These are phyloP conservation scores for Onychostoma macrolepis DNA, from an alignment of 2,113 vertebrate genomes.

Conservation along the genomic window DNA sequence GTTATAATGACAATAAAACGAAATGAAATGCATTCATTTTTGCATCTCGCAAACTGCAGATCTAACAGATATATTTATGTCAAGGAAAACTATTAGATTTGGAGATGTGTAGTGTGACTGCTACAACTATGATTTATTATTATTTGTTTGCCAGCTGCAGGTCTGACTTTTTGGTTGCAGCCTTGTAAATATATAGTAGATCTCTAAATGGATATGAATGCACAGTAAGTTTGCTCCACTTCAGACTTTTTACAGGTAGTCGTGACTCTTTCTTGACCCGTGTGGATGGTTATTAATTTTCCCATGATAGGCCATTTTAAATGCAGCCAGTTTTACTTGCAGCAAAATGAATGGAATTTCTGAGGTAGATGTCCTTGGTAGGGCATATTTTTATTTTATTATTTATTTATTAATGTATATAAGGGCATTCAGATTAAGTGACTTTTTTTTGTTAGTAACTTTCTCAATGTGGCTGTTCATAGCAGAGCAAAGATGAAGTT, in stretches of 20 bases:
- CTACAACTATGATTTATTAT: neutral
- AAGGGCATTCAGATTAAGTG: neutral
- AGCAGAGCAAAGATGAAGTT: neutral
- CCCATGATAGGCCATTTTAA: neutral
- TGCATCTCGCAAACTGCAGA: neutral
- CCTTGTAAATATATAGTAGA: neutral
- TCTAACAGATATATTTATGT: neutral
- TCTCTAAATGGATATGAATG: neutral
- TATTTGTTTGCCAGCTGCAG: neutral
- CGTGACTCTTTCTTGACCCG: constrained; percentile 19
- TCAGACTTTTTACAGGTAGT: neutral
- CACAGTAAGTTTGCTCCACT: neutral
- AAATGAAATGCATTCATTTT: neutral
- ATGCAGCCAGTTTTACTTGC: neutral
- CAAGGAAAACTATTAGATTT: neutral
- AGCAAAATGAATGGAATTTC: neutral
- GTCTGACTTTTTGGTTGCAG: neutral
- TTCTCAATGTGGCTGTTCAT: neutral
- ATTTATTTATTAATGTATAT: neutral
- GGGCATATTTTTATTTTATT: neutral
- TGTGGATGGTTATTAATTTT: neutral
- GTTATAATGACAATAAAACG: neutral
- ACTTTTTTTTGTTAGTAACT: constrained; percentile 23
- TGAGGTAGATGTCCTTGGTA: constrained; percentile 9
- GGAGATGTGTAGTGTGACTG: neutral